These are phyloP conservation scores for Litoditis marina DNA, from an alignment of 2,888 invertebrate genomes.

Conservation along the genomic window DNA sequence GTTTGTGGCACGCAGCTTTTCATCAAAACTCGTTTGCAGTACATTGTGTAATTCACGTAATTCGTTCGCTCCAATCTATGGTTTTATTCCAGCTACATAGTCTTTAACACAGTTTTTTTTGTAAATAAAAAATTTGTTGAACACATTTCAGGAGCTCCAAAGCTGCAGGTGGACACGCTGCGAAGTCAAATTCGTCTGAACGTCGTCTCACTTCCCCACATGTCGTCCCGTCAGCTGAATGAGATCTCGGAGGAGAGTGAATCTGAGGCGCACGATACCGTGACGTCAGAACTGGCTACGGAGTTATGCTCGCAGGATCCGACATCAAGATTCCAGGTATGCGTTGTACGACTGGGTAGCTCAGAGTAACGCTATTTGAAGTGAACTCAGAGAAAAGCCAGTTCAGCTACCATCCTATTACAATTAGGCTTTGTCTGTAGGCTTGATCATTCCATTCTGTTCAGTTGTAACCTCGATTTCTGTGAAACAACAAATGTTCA, in stretches of 20 bases:
- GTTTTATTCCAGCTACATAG: not conserved
- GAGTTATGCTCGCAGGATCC: constrained; percentile 33
- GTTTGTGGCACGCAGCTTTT: too few species aligned
- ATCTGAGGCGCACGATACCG: constrained; percentile 31
- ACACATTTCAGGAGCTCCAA: constrained; percentile 69
- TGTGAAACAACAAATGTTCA: not conserved
- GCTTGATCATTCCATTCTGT: not conserved
- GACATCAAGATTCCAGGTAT: constrained; percentile 35
- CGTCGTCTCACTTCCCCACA: constrained; percentile 40
- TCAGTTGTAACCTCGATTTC: too few species aligned
- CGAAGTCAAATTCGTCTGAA: constrained; percentile 39
- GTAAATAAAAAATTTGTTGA: too few species aligned
- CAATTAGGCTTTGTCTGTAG: not conserved
- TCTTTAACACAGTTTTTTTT: not conserved
- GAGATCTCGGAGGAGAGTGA: constrained; percentile 45
- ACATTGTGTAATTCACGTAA: not conserved
- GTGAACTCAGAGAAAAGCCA: not conserved
- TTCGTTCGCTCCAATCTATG: too few species aligned
- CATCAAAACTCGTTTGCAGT: too few species aligned
- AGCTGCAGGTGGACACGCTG: constrained; percentile 70
- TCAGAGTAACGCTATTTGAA: not conserved
- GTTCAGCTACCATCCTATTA: not conserved
- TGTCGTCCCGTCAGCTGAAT: constrained; percentile 28
- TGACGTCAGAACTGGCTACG: constrained; percentile 13
- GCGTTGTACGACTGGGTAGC: not conserved